Conservation (phyloP, 1,140 invertebrate genomes). For the Pteromalus puparum region DNA sequence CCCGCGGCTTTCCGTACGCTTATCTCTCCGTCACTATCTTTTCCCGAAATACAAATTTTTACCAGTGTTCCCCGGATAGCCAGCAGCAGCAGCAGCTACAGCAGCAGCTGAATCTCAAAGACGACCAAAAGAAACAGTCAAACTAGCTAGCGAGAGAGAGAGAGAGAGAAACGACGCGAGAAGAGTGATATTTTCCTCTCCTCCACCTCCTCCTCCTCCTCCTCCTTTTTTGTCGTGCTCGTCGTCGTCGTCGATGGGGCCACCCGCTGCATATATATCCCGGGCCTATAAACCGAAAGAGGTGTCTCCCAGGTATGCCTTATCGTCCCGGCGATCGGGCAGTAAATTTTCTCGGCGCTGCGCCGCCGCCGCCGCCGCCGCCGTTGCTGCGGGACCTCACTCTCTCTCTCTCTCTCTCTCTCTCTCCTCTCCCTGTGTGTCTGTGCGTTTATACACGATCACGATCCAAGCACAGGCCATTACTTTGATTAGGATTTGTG, state of each 20-base stretch:
- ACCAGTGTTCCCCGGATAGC: slow-evolving; percentile 25
- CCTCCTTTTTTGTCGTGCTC: slow-evolving; percentile 12
- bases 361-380: too few relatives aligned
- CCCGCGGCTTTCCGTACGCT: slow-evolving; percentile 10
- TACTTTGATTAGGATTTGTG: slow-evolving; percentile 51
- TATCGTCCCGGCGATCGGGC: slow-evolving; percentile 44
- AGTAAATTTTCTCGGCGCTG: slow-evolving; percentile 48
- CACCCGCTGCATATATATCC: slow-evolving; percentile 51
- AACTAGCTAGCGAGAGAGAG: neutral
- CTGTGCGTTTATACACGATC: slow-evolving; percentile 17
- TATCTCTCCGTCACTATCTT: slow-evolving; percentile 40
- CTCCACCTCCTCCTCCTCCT: neutral
- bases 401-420: neutral
- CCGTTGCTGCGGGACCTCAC: slow-evolving; percentile 9
- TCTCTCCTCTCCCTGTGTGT: neutral
- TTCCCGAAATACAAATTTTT: slow-evolving; percentile 50
- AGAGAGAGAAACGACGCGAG: slow-evolving; percentile 12
- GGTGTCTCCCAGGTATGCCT: slow-evolving; percentile 53
- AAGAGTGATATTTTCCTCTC: slow-evolving; percentile 37
- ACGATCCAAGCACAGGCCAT: slow-evolving; percentile 20
- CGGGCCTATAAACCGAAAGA: slow-evolving; percentile 54
- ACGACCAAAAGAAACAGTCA: neutral
- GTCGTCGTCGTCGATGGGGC: slow-evolving; percentile 48
- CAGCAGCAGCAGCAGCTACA: neutral
- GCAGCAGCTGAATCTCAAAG: neutral